A percentile compares a stretch with the other conserved stretches of the same genome.
These are phyloP conservation scores for Odocoileus hemionus DNA, from an alignment of 2,113 vertebrate species.

Conservation along the genomic window DNA sequence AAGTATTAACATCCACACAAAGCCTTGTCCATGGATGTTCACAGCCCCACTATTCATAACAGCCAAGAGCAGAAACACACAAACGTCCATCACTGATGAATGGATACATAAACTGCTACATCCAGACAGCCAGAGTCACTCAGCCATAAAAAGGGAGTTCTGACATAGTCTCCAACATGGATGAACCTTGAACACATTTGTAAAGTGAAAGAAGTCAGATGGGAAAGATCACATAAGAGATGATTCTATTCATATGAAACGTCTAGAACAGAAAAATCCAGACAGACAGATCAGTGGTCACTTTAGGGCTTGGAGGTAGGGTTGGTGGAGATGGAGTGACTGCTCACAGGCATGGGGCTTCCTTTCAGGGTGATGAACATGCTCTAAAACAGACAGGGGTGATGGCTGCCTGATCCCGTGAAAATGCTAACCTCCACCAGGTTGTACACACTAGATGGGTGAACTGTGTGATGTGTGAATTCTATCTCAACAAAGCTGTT, in stretches of 20 bases:
- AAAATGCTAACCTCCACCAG: neutral
- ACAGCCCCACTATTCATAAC: neutral
- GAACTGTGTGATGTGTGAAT: fast-evolving
- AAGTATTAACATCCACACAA: neutral
- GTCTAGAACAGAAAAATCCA: neutral
- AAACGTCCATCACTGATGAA: neutral
- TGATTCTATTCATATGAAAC: fast-evolving
- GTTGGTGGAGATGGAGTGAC: neutral
- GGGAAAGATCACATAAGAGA: neutral
- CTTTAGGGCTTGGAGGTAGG: neutral
- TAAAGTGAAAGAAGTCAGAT: neutral
- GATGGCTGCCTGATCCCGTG: neutral
- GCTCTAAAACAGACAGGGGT: fast-evolving
- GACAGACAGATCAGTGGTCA: neutral
- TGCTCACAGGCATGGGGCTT: too few species aligned
- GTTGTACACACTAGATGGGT: fast-evolving
- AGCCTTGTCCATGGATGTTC: neutral
- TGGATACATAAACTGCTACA: neutral
- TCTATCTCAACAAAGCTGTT: fast-evolving
- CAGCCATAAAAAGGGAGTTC: neutral
- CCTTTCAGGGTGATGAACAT: neutral
- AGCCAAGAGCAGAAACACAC: neutral
- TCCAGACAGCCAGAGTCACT: fast-evolving
- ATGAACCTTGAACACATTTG: neutral
- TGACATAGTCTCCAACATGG: neutral